Conservation (phyloP, 2,797 vertebrate genomes). For the Tenualosa thibaudeaui region DNA sequence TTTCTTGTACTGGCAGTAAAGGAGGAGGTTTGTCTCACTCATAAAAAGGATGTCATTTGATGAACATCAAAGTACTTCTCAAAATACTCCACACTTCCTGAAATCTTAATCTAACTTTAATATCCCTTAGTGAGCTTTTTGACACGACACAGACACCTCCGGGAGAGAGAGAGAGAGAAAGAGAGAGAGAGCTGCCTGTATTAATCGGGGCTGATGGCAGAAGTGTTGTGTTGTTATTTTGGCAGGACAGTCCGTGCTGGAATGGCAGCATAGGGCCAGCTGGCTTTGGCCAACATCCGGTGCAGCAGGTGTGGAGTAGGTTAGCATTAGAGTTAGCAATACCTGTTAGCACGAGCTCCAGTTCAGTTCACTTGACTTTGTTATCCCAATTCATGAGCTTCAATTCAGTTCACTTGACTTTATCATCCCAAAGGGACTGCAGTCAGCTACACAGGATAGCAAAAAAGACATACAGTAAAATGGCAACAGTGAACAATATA, state of each 20-base stretch:
- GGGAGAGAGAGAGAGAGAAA: not conserved
- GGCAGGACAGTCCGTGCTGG: not conserved
- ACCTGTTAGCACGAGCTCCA: not conserved
- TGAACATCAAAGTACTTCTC: not conserved
- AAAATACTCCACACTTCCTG: conserved; percentile 9
- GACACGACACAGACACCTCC: not conserved
- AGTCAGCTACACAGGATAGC: no score
- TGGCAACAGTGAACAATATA: no score
- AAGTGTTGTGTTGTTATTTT: not conserved
- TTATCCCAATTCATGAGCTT: not conserved
- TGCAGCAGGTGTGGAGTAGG: not conserved
- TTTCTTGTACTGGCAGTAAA: not conserved
- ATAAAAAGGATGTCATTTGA: not conserved
- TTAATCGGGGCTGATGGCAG: not conserved
- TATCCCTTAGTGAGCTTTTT: conserved; percentile 13
- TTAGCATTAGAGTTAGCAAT: not conserved
- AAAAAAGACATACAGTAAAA: no score
- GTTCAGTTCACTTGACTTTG: not conserved
- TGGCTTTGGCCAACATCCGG: not conserved
- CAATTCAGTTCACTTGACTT: not conserved
- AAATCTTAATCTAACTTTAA: not conserved
- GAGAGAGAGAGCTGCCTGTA: not conserved
- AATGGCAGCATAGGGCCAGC: not conserved
- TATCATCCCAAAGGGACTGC: no score
- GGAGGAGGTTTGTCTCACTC: not conserved